Evolutionary conservation across 2,888 invertebrate species (phyloP).

Genomic region (Parapristionchus giblindavisi): DNA sequence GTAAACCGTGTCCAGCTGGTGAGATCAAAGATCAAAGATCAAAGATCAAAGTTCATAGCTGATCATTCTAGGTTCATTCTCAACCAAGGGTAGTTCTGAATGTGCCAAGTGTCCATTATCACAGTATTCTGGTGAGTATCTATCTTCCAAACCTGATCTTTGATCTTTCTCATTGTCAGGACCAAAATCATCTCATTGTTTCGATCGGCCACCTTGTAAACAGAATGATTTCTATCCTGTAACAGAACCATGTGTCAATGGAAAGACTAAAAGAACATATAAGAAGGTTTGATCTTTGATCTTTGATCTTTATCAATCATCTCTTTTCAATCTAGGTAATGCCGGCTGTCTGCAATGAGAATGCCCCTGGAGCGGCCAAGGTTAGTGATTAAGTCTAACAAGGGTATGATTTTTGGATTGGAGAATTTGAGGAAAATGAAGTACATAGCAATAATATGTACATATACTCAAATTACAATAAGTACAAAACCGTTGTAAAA

Average conservation of each 20-base stretch:
- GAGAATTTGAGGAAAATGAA: no score
- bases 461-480: no score
- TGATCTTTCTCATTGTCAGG: constrained; percentile 64
- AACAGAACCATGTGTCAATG: constrained; percentile 72
- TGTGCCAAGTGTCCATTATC: constrained; percentile 71
- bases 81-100: constrained; percentile 71
- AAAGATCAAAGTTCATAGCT: not conserved
- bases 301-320: not conserved
- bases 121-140: constrained; percentile 61
- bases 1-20: constrained; percentile 72
- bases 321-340: constrained; percentile 62
- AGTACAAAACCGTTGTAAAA: no score
- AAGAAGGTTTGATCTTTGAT: constrained; percentile 71
- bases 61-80: constrained; percentile 71
- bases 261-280: constrained; percentile 70
- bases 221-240: constrained; percentile 73
- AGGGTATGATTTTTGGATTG: no score
- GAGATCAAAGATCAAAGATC: not conserved
- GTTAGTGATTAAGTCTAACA: no score
- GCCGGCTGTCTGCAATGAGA: constrained; percentile 74
- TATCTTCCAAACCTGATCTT: constrained; percentile 10
- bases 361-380: constrained; percentile 69
- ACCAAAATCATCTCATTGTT: constrained; percentile 72
- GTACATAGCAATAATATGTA: no score
- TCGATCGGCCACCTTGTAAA: constrained; percentile 72